Evolutionary conservation across 2,888 invertebrate genomes (phyloP), one percentile per base, ranked within the genome.

Genomic region (Agonopterix subpropinquella): DNA sequence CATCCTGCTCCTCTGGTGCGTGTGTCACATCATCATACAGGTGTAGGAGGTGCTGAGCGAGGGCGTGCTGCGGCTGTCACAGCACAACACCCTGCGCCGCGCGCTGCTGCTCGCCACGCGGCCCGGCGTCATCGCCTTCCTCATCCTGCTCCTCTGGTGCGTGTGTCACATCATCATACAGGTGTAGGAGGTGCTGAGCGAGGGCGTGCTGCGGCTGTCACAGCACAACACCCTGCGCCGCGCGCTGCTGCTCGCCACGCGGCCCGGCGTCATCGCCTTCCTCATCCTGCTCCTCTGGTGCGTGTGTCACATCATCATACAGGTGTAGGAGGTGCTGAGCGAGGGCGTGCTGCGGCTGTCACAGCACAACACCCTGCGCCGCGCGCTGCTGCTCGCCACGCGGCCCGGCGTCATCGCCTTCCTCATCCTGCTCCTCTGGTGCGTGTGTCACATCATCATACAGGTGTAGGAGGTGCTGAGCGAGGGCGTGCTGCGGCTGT

Each of bases 341-440:
- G 87, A 90, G 45, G 90, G 89, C 1, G 84, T 92, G 47, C 74
- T 92, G 28, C 70, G 78, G 8, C 65, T 93, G 45, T 73, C 88
- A 13, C 64, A 80, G 15, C 84, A 88, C 8, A 78, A 77, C 44
- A 50, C 62, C 0, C 75, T 91, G 49, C 88, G 89, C 70, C 60
- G 65, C 2, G 66, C 86, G 13, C 62, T 92, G 3, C 68, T 72
- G 35, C 90, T 89, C 62, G 53, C 91, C 7, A 80, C 89, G 1
- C 89, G 90, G 51, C 93, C 93, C 3, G 92, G 92, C 0, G 90
- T 90, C 42, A 87, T 93, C 43, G 91, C 89, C 41, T 89, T 91
- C 51, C 65, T 92, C 18, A 68, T 92, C 50, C 76, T 93, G 43
- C 87, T 87, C 8, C 87, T 94, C 73, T 79, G 91, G 93, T 93